Base-by-base conservation (phyloP, 2,797 vertebrate species). In the Myotis myotis region DNA sequence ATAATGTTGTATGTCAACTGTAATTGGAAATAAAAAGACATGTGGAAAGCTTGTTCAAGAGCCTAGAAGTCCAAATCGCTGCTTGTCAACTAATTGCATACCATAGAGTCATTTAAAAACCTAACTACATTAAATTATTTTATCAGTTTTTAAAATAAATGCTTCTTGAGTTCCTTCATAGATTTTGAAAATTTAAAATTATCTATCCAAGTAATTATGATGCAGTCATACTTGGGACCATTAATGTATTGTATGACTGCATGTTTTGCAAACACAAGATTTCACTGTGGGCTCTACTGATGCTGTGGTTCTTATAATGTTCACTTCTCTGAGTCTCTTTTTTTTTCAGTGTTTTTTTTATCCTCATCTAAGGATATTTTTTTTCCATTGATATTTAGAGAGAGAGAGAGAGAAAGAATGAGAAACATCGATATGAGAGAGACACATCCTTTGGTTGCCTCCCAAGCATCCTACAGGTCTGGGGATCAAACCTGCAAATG, bases 221-320 rank as follows among this genome's bases (percentile, higher is more conserved):
- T 20, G 7, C 68, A 80, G 16, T 38, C 80, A 47, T 60, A 9
- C 62, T 70, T 49, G 12, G 19, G 22, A 41, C 8, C n/a, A 72
- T 2, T 44, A 25, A 36, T 13, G 17, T 25, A 47, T n/a, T 23
- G 2, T 38, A 41, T 5, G 7, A 12, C 28, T 36, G 1, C 1
- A 60, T 3, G 2, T 12, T 44, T 85, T 36, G 6, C 23, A 15
- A n/a, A 20, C 6, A 16, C 28, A 49, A 44, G 22, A 19, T 36
- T 64, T 44, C 16, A 55, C 5, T 12, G 1, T 10, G 30, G 57
- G 0, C 13, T 57, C 33, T 53, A 44, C 9, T 36, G 30, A 81
- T 10, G 16, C 4, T 36, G 0, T 22, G 30, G 22, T 16, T 81
- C 66, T 93, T 70, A 25, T 8, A 22, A 16, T 22, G 10, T 70